Evolutionary conservation across 2,797 vertebrate species (phyloP), one percentile per base, ranked within the genome.

Genomic region (Harpagifer antarcticus): DNA sequence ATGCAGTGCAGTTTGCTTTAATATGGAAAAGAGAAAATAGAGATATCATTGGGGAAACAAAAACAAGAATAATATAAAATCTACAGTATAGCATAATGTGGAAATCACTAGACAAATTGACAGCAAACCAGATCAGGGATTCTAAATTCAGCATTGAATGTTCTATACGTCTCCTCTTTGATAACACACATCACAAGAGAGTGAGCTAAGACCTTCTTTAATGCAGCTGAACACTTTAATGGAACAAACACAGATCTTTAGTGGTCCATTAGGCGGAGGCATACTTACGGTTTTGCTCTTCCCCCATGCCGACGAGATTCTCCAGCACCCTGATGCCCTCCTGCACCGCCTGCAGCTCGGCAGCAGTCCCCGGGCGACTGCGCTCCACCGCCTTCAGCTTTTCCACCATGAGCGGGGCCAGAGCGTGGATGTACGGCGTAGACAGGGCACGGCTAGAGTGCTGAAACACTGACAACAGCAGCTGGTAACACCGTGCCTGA

Each of bases 291-390:
- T 98, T 98, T 74, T 97, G 96, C 72, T 99, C 98, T 79, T 99
- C 97, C 31, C 96, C 97, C 92, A 99, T 97, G 84, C 96, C 91
- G 74, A 99, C 98, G 81, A 99, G 79, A 5, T 95, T 97, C 93
- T 99, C 98, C 79, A 99, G 95, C 72, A 99, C 97, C 93, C 96
- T 95, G 90, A 99, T 95, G 85, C 98, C 98, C 92, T 99, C 98
- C 89, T 99, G 97, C 68, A 99, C 94, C 53, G 97, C 98, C 87
- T 97, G 92, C 79, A 99, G 96, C 90, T 99, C 97, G 3, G 95
- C 92, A 37, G 83, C 90, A 14, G 91, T 96, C 75, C 86, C 91
- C 0, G 97, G 98, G 47, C 96, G 95, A 53, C 91, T 95, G 77
- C 90, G 95, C 92, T 98, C 98, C 63, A 96, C 96, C 23, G 95